Conservation (phyloP, 2,113 vertebrate genomes). For the Tachycineta bicolor region DNA sequence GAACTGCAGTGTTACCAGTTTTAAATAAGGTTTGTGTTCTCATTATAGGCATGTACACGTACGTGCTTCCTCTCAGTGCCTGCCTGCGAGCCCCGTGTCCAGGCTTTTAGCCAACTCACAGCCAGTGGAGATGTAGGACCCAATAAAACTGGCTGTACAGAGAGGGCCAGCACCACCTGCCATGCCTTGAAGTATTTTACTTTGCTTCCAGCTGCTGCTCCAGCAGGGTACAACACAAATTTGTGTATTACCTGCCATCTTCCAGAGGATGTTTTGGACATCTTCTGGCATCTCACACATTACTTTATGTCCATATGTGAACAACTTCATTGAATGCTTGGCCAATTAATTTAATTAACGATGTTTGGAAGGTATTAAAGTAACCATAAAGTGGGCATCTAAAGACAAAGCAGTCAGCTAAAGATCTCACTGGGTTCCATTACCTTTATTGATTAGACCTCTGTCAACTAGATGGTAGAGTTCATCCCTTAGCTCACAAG, state of each 20-base stretch:
- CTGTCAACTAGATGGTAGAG: not conserved
- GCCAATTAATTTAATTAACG: not conserved
- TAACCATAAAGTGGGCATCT: not conserved
- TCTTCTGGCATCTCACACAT: not conserved
- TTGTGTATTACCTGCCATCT: not conserved
- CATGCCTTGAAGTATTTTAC: not conserved
- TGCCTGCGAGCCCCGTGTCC: not conserved
- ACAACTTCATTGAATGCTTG: not conserved
- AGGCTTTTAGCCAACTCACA: not conserved
- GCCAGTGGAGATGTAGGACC: not conserved
- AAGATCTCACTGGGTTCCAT: not conserved
- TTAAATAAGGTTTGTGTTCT: not conserved
- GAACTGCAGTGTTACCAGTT: not conserved
- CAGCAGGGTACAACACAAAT: not conserved
- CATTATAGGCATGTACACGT: rapidly evolving
- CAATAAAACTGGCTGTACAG: not conserved
- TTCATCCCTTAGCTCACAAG: not conserved
- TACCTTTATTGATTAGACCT: not conserved
- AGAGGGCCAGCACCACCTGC: not conserved
- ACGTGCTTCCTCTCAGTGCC: rapidly evolving
- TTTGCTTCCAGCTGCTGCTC: not conserved
- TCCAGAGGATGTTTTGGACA: not conserved
- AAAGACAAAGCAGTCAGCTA: not conserved
- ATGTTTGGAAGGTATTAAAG: not conserved
- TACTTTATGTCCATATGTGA: not conserved